Evolutionary conservation across 2,888 invertebrate genomes (phyloP), one percentile per base, ranked within the genome.

Genomic region (Callosobruchus maculatus): DNA sequence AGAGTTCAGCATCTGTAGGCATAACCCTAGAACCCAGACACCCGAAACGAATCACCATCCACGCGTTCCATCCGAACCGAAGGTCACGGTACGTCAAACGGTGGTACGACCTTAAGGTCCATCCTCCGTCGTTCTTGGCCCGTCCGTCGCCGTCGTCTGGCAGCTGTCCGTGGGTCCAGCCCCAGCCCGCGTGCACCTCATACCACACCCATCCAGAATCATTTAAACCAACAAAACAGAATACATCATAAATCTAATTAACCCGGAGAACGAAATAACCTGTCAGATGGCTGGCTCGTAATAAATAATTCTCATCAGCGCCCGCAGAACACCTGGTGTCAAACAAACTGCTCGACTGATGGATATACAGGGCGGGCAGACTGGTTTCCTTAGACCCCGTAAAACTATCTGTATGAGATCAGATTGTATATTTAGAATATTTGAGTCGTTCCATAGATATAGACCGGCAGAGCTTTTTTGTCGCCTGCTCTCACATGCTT

Each of bases 241-340:
- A 83, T 82, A 81, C 84, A 84, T 84, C 85, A 84, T 86, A 86
- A 86, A 86, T 86, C 84, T 85, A 86, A 85, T 86, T 86, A 85
- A 84, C 84, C 84, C 84, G 82, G 81, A 82, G 82, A 84, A 84
- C 84, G 82, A 84, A 86, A 85, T 85, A 84, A 84, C 85, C 85
- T 84, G 85, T 84, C 85, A 84, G 81, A 81, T 81, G 49, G 49
- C 49, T 49, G 49, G 75, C 75, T 74, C 76, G 80, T 81, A 82
- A 83, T 83, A 83, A 83, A 84, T 84, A 83, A 83, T 80, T 78
- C 80, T 82, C 84, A 83, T 83, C 82, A 79, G 80, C 74, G 80
- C 78, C 74, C 49, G 49, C 5, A 79, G 80, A 82, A 81, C 83
- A 84, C 84, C 84, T 83, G 84, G 83, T 80, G 81, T 26, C 73